Conservation (phyloP, 2,113 vertebrate genomes). For the Cettia cetti region DNA sequence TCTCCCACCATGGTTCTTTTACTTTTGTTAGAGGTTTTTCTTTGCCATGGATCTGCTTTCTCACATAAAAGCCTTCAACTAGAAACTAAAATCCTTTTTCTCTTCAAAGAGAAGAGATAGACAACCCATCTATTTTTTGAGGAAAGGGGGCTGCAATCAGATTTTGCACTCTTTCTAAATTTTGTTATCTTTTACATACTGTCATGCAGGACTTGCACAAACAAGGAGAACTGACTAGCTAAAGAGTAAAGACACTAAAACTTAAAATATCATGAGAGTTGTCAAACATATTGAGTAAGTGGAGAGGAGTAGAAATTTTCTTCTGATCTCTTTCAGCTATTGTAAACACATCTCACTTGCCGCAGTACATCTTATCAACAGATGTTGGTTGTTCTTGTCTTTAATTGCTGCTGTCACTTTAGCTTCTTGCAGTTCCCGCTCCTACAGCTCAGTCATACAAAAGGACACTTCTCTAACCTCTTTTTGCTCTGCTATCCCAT, state of each 20-base stretch:
- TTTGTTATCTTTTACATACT: neutral
- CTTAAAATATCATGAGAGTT: constrained; percentile 7
- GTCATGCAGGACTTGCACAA: neutral
- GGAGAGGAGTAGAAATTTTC: constrained; percentile 12
- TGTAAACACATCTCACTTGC: constrained; percentile 46
- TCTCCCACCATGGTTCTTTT: neutral
- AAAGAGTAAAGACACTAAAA: neutral
- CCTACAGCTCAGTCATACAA: neutral
- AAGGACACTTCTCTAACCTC: neutral
- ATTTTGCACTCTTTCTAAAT: neutral
- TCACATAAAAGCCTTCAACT: neutral
- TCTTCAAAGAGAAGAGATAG: neutral
- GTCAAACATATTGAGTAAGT: neutral
- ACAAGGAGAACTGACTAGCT: neutral
- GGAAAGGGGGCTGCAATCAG: neutral
- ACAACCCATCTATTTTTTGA: rapidly evolving
- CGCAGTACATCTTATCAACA: constrained; percentile 49
- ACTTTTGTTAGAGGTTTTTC: neutral
- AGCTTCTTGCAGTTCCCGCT: neutral
- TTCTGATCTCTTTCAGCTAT: constrained; percentile 33
- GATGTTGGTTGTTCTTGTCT: constrained; percentile 32
- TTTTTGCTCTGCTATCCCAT: neutral
- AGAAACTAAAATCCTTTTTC: neutral
- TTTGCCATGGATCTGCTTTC: neutral
- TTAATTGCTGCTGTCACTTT: constrained; percentile 35